phyloP scores from a whole-genome alignment of 2,797 vertebrate species.

The Myotis planiceps region DNA sequence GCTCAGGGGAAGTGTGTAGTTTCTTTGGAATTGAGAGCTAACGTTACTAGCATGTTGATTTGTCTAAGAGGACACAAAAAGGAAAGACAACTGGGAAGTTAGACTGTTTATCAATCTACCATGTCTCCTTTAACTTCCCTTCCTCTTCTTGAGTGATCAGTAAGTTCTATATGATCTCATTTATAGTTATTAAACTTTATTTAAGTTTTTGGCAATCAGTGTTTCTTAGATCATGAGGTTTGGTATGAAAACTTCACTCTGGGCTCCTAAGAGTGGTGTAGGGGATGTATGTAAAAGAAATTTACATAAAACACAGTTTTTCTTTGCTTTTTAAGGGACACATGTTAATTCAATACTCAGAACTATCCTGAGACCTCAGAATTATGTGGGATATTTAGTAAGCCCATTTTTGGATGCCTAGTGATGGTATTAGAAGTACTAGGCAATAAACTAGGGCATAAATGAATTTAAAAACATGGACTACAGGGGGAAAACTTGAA shows the following conservation, averaged over 20 bases:
- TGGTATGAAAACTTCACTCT: not conserved
- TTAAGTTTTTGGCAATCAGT: conserved; percentile 36
- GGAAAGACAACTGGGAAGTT: not conserved
- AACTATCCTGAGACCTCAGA: not conserved
- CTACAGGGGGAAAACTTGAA: not conserved
- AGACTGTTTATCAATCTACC: not conserved
- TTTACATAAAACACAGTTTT: conserved; percentile 8
- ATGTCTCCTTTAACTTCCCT: not conserved
- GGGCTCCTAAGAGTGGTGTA: not conserved
- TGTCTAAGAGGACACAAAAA: not conserved
- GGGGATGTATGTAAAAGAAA: not conserved
- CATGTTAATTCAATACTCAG: not conserved
- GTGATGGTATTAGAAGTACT: not conserved
- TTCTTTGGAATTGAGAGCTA: not conserved
- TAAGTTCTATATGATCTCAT: not conserved
- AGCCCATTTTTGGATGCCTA: conserved; percentile 25
- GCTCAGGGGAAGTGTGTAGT: not conserved
- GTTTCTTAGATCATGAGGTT: not conserved
- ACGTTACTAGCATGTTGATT: not conserved
- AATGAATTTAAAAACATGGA: not conserved
- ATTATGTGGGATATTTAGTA: conserved; percentile 39
- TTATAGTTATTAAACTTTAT: conserved; percentile 2
- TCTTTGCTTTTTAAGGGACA: conserved; percentile 8
- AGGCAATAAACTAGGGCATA: not conserved
- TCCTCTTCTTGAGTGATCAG: not conserved